Conservation (phyloP, 2,113 vertebrate genomes). For the Abramis brama region DNA sequence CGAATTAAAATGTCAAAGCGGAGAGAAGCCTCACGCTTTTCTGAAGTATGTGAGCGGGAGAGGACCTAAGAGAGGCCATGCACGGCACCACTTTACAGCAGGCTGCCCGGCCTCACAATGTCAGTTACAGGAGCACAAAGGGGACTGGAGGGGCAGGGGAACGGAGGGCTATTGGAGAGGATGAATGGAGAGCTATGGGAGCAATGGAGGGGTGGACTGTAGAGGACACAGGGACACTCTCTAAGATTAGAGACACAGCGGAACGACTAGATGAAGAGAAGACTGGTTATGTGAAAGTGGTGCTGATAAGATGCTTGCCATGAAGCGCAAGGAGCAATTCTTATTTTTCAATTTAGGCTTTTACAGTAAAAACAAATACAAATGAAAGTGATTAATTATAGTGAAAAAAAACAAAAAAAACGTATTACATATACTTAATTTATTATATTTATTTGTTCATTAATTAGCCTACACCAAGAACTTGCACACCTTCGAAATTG, state of each 20-base stretch:
- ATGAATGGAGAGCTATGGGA: constrained; percentile 11
- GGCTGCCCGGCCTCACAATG: constrained; percentile 71
- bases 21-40: constrained; percentile 41
- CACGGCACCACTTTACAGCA: constrained; percentile 72
- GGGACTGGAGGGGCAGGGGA: constrained; percentile 55
- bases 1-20: constrained; percentile 57
- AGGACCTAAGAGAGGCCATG: constrained; percentile 66
- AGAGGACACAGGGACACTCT: constrained; percentile 18
- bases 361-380: constrained; percentile 55
- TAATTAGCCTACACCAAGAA: no score
- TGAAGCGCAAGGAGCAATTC: background rate
- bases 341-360: constrained; percentile 47
- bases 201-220: background rate
- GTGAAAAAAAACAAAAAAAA: no score
- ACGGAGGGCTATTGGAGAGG: constrained; percentile 39
- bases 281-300: constrained; percentile 14
- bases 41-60: constrained; percentile 61
- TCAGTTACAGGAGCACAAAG: constrained; percentile 67
- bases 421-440: no score
- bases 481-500: background rate
- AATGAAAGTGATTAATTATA: constrained; percentile 54
- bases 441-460: no score
- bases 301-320: constrained; percentile 8
- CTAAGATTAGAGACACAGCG: constrained; percentile 2
- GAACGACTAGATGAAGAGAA: background rate